Percentiles rank a stretch among this genome's conserved stretches.
These are phyloP conservation scores for Aurelia aurita complex sp. Pacific DNA, from an alignment of 30 jellyfish, hydroid and myxozoan species.

Conservation along the genomic window DNA sequence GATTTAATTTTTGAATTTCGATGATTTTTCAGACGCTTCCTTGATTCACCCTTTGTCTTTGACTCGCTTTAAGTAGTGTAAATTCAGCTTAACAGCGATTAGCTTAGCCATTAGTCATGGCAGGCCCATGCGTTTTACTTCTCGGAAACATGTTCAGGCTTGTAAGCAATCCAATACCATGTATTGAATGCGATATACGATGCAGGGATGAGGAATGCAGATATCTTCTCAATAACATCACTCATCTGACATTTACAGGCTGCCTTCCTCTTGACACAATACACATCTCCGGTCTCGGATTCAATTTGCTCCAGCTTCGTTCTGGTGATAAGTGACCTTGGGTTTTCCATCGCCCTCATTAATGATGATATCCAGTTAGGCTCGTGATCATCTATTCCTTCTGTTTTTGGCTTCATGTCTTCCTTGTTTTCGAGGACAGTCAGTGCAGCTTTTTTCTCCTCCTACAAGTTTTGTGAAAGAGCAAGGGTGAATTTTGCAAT, in stretches of 20 bases:
- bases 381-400: background rate
- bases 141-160: no score
- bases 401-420: background rate
- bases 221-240: slow-evolving; percentile 6
- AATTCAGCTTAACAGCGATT: no score
- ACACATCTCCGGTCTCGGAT: background rate
- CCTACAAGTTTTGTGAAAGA: no score
- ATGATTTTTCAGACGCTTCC: no score
- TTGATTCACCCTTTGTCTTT: no score
- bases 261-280: background rate
- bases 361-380: slow-evolving; percentile 1
- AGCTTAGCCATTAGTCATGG: no score
- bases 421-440: no score
- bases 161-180: slow-evolving; percentile 42
- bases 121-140: no score
- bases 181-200: slow-evolving; percentile 32
- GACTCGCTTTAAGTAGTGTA: no score
- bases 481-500: no score
- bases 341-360: background rate
- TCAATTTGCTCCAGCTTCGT: background rate
- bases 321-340: slow-evolving; percentile 2
- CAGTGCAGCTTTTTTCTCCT: no score
- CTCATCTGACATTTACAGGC: background rate
- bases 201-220: slow-evolving; percentile 19
- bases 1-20: no score